Percentiles rank a stretch among this genome's conserved stretches.
Evolutionary conservation across 2,888 invertebrate species (phyloP).

Genomic region (Strigamia maritima): DNA sequence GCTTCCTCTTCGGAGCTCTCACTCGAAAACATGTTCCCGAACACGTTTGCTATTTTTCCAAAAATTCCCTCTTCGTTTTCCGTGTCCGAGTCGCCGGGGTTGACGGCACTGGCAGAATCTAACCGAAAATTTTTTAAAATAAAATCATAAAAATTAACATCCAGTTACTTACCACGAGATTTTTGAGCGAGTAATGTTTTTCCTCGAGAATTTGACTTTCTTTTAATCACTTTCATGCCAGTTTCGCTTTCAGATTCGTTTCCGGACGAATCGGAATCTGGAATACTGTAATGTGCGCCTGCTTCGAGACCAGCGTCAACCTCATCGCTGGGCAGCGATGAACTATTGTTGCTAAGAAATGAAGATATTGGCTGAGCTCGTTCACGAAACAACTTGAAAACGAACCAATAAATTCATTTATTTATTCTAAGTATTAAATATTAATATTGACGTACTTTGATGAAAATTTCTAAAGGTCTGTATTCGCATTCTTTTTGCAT

Average conservation of each 20-base stretch:
- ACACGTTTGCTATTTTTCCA: constrained; percentile 69
- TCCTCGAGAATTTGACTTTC: constrained; percentile 35
- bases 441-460: constrained; percentile 54
- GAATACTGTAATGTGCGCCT: constrained; percentile 46
- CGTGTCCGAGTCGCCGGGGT: constrained; percentile 63
- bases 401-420: constrained; percentile 35
- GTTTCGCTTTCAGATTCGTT: constrained; percentile 52
- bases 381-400: constrained; percentile 44
- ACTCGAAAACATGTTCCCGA: constrained; percentile 71
- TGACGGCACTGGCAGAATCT: constrained; percentile 45
- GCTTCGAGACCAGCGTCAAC: constrained; percentile 50
- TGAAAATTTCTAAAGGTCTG: constrained; percentile 68
- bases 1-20: constrained; percentile 61
- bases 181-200: constrained; percentile 42
- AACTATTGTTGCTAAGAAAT: constrained; percentile 45
- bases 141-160: neutral
- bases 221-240: constrained; percentile 51
- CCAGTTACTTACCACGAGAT: constrained; percentile 42
- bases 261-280: constrained; percentile 46
- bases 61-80: constrained; percentile 68
- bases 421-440: constrained; percentile 11
- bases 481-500: constrained; percentile 64
- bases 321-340: constrained; percentile 48
- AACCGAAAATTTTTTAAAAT: neutral
- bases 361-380: constrained; percentile 43